Evolutionary conservation across 2,113 vertebrate species (phyloP), one percentile per base, ranked within the genome.

Genomic region (Penelope pileata): DNA sequence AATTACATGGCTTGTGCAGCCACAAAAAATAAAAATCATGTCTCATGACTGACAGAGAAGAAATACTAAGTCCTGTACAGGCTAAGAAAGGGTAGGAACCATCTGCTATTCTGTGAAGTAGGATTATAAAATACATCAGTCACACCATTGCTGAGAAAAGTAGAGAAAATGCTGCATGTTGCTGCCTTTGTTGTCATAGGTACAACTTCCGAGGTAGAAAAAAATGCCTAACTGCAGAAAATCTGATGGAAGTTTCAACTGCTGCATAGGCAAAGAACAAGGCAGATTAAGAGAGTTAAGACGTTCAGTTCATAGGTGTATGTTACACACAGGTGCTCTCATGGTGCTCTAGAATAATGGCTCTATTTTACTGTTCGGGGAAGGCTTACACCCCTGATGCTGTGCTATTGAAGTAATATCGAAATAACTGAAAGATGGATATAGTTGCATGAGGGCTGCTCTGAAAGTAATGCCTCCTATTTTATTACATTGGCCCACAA

Each of bases 61-160:
- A 90, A 97, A 96, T 95, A 94, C 4, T 17, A 94, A 96, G 56
- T 88, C 91, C 82, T 93, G 93, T 96, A 92, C 38, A 59, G 59
- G 54, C 92, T 85, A 66, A 83, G 60, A 91, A 94, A 79, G 75
- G 58, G 85, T 83, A 90, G 63, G 38, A 67, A 88, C 94, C 94
- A 96, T 96, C 94, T 97, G 95, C 82, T 94, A 4, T 72, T 86
- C 83, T 70, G 53, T 88, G 51, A 64, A 93, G 56, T 6, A 86
- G 68, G 64, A 93, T 96, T 96, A 93, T 83, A 91, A 90, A 96
- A 96, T 67, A 88, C 4, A 87, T 93, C 94, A 96, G 75, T 97
- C 94, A 83, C 85, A 56, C 38, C 32, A 75, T 74, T n/a, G 24
- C 83, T 88, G 67, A 87, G 72, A 80, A 90, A 85, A 94, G 17